Evolutionary conservation across 2,888 invertebrate genomes (phyloP), one percentile per base, ranked within the genome.

Genomic region (Heliconius ismenius): DNA sequence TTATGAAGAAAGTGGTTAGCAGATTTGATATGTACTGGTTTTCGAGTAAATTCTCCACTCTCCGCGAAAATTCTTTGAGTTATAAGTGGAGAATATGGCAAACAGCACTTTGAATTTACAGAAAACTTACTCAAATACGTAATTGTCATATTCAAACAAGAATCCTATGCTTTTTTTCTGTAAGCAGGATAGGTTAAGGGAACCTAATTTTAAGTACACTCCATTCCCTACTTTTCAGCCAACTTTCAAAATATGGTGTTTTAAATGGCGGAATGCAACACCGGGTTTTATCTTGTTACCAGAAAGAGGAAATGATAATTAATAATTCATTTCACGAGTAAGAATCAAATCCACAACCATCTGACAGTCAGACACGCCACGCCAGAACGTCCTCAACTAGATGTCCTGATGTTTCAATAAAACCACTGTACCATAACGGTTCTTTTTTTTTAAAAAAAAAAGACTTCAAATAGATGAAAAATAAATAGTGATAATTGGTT

Each of bases 211-310:
- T 11, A n/a, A 11, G n/a, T 32, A n/a, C 10, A 11, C 11, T 58
- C 3, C 4, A 10, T 10, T 58, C 4, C 4, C 7, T 21, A n/a
- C 58, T n/a, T 58, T 58, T 58, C 10, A n/a, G 10, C 10, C 3
- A n/a, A n/a, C n/a, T n/a, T 58, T 21, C 0, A 3, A 0, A 0
- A 18, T 18, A 49, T 49, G 0, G 49, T 1, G 13, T 58, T 21
- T n/a, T n/a, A 3, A n/a, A 11, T 58, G n/a, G n/a, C 10, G n/a
- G n/a, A 10, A 58, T 11, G 10, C 58, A n/a, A 58, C n/a, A 11
- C 4, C 58, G 3, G n/a, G 58, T 1, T 54, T 54, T 54, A 21
- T n/a, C 54, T n/a, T n/a, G 54, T 10, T 15, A n/a, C 10, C 58
- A 58, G n/a, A n/a, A n/a, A n/a, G n/a, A 58, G n/a, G 58, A 58